Evolutionary conservation across 1,140 invertebrate species (phyloP).

Genomic region (Glomeris maerens): DNA sequence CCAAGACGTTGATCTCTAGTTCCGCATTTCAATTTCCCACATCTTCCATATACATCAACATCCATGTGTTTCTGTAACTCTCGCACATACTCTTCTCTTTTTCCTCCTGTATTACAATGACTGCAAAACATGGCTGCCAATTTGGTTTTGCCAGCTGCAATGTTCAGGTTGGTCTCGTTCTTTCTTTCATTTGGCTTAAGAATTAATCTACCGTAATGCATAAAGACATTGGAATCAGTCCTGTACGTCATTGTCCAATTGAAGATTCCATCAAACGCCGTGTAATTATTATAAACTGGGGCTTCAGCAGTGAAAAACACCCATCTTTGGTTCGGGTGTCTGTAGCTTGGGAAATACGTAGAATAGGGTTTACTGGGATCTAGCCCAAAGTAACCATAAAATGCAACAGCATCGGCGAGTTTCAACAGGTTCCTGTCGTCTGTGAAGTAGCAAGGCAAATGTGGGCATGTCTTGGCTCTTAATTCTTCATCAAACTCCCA

Average conservation of each 20-base stretch:
- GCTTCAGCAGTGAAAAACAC: not conserved
- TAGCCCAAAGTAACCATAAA: not conserved
- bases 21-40: conserved; percentile 21
- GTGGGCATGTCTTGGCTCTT: not conserved
- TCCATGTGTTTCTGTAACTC: conserved; percentile 28
- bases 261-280: conserved; percentile 25
- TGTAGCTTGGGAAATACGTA: not conserved
- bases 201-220: conserved; percentile 31
- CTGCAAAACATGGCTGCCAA: conserved; percentile 28
- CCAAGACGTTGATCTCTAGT: not conserved
- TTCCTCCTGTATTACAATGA: conserved; percentile 27
- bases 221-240: conserved; percentile 37
- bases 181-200: no score
- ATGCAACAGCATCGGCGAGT: not conserved
- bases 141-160: conserved; percentile 15
- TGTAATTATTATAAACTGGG: not conserved
- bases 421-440: not conserved
- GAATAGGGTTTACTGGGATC: not conserved
- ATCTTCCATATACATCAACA: conserved; percentile 34
- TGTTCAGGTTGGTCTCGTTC: conserved; percentile 15
- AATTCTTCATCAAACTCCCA: no score
- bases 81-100: conserved; percentile 24
- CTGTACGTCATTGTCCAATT: conserved; percentile 47
- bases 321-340: not conserved
- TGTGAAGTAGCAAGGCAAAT: not conserved